Conservation (phyloP, 2,888 invertebrate genomes). For the Chymomyza caudatula region DNA sequence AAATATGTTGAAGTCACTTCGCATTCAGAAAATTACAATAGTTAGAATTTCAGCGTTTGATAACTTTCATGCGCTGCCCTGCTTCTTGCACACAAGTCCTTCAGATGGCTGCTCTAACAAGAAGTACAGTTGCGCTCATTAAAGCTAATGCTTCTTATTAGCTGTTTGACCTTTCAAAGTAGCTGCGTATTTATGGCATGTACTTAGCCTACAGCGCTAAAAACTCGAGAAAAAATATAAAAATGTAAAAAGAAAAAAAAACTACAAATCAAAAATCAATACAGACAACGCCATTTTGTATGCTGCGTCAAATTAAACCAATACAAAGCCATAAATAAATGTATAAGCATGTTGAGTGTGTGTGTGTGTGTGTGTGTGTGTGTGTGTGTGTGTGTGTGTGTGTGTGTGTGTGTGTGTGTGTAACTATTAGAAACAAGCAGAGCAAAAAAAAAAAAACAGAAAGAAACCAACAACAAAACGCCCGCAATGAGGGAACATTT, state of each 20-base stretch:
- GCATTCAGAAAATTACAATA: background rate
- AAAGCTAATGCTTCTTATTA: constrained; percentile 10
- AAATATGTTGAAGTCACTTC: too few relatives aligned
- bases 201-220: constrained; percentile 32
- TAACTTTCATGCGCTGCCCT: background rate
- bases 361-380: constrained; percentile 14
- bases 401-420: constrained; percentile 12
- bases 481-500: constrained; percentile 43
- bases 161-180: background rate
- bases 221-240: constrained; percentile 14
- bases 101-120: too few relatives aligned
- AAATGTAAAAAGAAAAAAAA: constrained; percentile 3
- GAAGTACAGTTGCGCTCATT: constrained; percentile 34
- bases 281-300: constrained; percentile 59
- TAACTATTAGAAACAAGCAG: constrained; percentile 50
- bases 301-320: constrained; percentile 52
- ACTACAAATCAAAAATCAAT: constrained; percentile 65
- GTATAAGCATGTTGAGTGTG: constrained; percentile 9
- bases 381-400: background rate
- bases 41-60: background rate
- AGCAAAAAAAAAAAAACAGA: constrained; percentile 39
- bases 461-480: constrained; percentile 5
- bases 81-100: background rate
- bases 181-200: background rate
- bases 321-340: constrained; percentile 69